These are phyloP conservation scores for Lycaon pictus DNA, from an alignment of 2,113 vertebrate species.

Conservation along the genomic window DNA sequence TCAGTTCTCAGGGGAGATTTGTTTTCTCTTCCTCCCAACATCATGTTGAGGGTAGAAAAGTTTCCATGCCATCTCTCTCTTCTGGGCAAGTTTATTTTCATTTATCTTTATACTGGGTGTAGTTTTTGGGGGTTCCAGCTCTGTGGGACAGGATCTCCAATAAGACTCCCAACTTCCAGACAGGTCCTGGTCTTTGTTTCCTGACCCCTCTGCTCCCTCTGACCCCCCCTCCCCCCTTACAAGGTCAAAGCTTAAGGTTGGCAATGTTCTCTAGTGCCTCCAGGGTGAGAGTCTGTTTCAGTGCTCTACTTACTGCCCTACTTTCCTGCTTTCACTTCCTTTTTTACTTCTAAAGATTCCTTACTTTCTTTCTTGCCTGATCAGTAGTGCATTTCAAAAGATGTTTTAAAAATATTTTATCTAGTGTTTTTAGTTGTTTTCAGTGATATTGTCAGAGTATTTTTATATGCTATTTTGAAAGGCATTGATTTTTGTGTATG, in stretches of 20 bases:
- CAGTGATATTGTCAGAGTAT: not conserved
- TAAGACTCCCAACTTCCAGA: not conserved
- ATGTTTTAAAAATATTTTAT: slow-evolving; percentile 50
- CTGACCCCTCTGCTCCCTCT: not conserved
- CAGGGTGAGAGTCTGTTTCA: not conserved
- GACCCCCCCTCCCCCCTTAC: not conserved
- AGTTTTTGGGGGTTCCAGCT: not conserved
- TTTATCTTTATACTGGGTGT: not conserved
- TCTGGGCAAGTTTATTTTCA: not conserved
- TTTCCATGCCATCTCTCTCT: not conserved
- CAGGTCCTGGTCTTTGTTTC: slow-evolving; percentile 24
- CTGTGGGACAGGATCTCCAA: not conserved
- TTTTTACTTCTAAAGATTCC: slow-evolving; percentile 46
- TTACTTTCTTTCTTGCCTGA: not conserved
- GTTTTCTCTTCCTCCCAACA: slow-evolving; percentile 11
- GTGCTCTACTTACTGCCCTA: not conserved
- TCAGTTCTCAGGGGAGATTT: not conserved
- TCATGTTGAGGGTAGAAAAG: not conserved
- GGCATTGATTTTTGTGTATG: not conserved
- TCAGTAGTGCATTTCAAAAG: slow-evolving; percentile 35
- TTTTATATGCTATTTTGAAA: slow-evolving; percentile 46
- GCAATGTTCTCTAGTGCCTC: not conserved
- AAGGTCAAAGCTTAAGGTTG: not conserved
- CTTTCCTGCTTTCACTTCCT: slow-evolving; percentile 19
- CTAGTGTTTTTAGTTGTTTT: not conserved